Evolutionary conservation across 2,797 vertebrate genomes (phyloP).

Genomic region (Malurus splendens): DNA sequence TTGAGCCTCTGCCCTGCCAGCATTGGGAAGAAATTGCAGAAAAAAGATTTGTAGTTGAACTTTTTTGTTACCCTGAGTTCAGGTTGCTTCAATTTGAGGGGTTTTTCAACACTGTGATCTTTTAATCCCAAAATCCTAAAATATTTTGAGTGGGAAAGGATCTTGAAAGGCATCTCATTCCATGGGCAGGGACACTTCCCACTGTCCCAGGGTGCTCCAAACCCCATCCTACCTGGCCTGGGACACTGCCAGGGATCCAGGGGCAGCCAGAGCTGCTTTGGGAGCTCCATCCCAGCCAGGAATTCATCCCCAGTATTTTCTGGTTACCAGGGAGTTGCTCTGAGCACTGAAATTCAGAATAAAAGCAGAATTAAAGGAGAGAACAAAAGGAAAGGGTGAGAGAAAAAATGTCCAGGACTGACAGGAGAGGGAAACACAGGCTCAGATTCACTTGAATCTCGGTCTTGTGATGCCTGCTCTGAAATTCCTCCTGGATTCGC

Average conservation of each 20-base stretch:
- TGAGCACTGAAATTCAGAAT: not conserved
- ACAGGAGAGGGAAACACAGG: not conserved
- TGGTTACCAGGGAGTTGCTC: not conserved
- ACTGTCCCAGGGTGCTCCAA: not conserved
- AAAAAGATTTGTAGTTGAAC: not conserved
- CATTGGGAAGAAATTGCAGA: not conserved
- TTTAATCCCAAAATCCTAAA: not conserved
- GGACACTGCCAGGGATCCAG: not conserved
- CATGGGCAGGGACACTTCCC: not conserved
- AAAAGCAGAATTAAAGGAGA: not conserved
- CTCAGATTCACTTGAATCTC: not conserved
- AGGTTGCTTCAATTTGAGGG: fast-evolving
- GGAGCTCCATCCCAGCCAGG: too few species aligned
- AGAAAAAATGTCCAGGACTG: not conserved
- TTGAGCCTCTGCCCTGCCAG: not conserved
- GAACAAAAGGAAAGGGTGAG: not conserved
- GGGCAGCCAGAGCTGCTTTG: not conserved
- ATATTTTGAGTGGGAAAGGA: not conserved
- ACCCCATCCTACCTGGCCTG: too few species aligned
- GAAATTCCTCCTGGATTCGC: not conserved
- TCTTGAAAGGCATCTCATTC: not conserved
- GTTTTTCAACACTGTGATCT: not conserved
- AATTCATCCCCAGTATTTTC: too few species aligned
- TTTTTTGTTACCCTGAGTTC: not conserved
- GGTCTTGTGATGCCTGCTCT: not conserved